A percentile compares a stretch with the other conserved stretches of the same genome.
Evolutionary conservation across 2,888 invertebrate species (phyloP).

Genomic region (Tetranychus piercei): DNA sequence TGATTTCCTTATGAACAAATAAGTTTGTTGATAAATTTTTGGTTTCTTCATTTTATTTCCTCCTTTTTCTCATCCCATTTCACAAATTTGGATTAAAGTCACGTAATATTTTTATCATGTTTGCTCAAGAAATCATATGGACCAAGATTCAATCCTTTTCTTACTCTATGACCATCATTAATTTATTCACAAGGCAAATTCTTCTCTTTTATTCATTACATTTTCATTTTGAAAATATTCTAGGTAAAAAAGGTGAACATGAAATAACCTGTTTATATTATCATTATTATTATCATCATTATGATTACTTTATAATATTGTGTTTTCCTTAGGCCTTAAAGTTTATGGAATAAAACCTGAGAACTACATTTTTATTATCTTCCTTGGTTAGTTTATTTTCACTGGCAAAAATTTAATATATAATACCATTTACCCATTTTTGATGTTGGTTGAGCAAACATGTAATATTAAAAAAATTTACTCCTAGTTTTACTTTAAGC

Average conservation of each 20-base stretch:
- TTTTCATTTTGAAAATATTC: too few relatives aligned
- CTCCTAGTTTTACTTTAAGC: too few relatives aligned
- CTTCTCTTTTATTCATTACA: not conserved
- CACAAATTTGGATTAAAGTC: not conserved
- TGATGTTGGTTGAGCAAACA: not conserved
- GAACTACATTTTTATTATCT: not conserved
- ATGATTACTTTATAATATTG: too few relatives aligned
- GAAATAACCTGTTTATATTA: too few relatives aligned
- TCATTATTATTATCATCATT: too few relatives aligned
- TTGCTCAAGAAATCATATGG: not conserved
- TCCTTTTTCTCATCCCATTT: not conserved
- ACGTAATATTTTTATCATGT: not conserved
- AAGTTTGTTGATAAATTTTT: not conserved
- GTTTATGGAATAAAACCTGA: not conserved
- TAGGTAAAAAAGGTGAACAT: too few relatives aligned
- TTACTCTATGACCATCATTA: not conserved
- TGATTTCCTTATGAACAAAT: too few relatives aligned
- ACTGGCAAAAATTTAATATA: not conserved
- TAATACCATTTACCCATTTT: not conserved
- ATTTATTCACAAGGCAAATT: not conserved
- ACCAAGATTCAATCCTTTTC: not conserved
- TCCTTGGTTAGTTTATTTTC: not conserved
- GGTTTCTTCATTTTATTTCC: not conserved
- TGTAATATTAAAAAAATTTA: too few relatives aligned
- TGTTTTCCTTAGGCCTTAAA: too few relatives aligned